Percentiles rank a stretch among this genome's conserved stretches.
Conservation (phyloP, 2,888 invertebrate genomes). For the Macaria notata region DNA sequence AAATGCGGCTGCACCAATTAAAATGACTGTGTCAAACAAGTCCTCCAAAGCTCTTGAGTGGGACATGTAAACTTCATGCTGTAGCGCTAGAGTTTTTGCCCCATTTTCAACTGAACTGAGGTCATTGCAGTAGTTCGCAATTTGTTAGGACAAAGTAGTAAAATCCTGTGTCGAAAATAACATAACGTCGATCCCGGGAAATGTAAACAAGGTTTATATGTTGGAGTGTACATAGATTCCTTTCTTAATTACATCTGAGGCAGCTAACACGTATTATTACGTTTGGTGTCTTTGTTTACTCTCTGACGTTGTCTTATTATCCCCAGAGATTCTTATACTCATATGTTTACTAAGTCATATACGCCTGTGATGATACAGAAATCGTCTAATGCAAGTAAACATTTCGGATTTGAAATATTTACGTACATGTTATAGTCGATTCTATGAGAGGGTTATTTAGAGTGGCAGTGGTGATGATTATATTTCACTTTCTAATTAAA, state of each 20-base stretch:
- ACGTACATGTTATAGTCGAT: too few species aligned
- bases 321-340: background rate
- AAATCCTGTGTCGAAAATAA: slow-evolving; percentile 23
- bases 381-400: too few species aligned
- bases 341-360: too few species aligned
- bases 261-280: slow-evolving; percentile 13
- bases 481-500: too few species aligned
- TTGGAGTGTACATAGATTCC: slow-evolving; percentile 13
- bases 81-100: slow-evolving; percentile 21
- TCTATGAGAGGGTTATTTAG: too few species aligned
- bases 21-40: slow-evolving; percentile 33
- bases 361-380: too few species aligned
- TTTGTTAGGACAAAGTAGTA: slow-evolving; percentile 20
- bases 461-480: too few species aligned
- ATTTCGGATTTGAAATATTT: too few species aligned
- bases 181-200: slow-evolving; percentile 13
- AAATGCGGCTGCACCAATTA: slow-evolving; percentile 27
- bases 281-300: slow-evolving; percentile 13
- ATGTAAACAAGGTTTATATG: slow-evolving; percentile 24
- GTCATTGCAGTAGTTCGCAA: slow-evolving; percentile 24
- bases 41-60: slow-evolving; percentile 26
- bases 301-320: slow-evolving; percentile 5
- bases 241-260: slow-evolving; percentile 22
- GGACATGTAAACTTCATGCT: slow-evolving; percentile 30
- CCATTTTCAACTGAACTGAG: slow-evolving; percentile 18